phyloP scores from a whole-genome alignment of 2,113 vertebrate genomes.

The Myrmophylax atrothorax region DNA sequence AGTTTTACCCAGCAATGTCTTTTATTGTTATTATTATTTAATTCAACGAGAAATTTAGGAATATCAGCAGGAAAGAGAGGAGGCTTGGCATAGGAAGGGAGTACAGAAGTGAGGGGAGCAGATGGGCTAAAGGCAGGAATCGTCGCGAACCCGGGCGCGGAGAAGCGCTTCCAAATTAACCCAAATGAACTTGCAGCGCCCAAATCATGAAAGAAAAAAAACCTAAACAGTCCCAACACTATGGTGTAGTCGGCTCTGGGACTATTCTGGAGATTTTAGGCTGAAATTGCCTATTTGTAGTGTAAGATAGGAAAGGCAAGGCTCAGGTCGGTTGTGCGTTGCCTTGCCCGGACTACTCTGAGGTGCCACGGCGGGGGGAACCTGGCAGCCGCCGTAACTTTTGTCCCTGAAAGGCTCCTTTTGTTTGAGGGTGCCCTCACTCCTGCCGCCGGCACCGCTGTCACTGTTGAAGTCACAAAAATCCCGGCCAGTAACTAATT shows the following conservation, averaged over 20 bases:
- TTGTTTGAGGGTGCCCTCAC: not conserved
- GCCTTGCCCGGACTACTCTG: not conserved
- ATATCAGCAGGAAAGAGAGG: not conserved
- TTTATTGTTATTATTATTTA: not conserved
- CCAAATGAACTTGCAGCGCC: not conserved
- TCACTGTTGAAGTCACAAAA: conserved; percentile 17
- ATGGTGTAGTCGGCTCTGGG: not conserved
- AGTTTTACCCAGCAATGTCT: not conserved
- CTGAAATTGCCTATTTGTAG: not conserved
- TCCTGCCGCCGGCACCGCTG: conserved; percentile 15
- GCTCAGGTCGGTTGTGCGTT: not conserved
- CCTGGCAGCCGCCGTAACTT: not conserved
- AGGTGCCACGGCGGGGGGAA: not conserved
- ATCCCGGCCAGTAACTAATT: conserved; percentile 69
- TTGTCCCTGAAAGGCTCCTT: conserved; percentile 58
- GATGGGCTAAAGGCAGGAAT: not conserved
- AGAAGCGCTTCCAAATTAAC: not conserved
- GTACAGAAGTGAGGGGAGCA: not conserved
- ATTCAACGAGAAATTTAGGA: not conserved
- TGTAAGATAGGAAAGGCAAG: not conserved
- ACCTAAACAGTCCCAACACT: accelerated
- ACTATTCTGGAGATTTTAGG: not conserved
- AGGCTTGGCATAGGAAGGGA: not conserved
- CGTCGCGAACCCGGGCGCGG: not conserved
- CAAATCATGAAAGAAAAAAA: not conserved